These are phyloP conservation scores for Argopecten irradians DNA, from an alignment of 1,140 invertebrate species.

Conservation along the genomic window DNA sequence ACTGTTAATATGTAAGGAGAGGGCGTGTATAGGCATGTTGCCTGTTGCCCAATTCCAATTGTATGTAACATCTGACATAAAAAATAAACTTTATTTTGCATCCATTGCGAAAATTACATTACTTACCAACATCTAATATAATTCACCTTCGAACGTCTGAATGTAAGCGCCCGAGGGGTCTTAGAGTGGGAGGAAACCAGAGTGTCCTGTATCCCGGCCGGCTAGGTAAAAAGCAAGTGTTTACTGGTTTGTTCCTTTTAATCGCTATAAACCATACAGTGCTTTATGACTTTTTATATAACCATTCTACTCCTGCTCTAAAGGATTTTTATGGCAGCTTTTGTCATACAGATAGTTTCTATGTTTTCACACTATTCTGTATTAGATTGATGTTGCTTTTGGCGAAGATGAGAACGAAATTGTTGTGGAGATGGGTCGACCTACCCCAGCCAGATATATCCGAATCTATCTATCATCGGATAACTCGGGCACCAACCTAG, in stretches of 20 bases:
- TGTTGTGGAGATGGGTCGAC: slow-evolving; percentile 14
- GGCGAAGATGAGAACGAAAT: slow-evolving; percentile 20
- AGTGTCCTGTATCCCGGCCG: too few species aligned
- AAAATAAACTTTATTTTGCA: neutral
- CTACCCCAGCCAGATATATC: slow-evolving; percentile 40
- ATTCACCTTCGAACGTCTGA: too few species aligned
- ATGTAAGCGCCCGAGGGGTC: too few species aligned
- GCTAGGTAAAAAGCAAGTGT: too few species aligned
- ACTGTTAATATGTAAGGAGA: too few species aligned
- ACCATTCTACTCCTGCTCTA: neutral
- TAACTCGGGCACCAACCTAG: slow-evolving; percentile 5
- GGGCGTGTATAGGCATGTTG: too few species aligned
- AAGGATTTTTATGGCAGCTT: neutral
- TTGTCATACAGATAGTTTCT: neutral
- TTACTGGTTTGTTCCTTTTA: too few species aligned
- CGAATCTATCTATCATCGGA: slow-evolving; percentile 50
- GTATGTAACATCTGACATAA: too few species aligned
- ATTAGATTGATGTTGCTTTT: slow-evolving; percentile 30
- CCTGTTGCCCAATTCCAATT: too few species aligned
- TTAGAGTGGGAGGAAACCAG: too few species aligned
- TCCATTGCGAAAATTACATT: neutral
- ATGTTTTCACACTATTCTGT: neutral
- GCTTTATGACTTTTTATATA: neutral
- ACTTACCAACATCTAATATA: too few species aligned
- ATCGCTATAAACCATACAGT: too few species aligned